phyloP scores from a whole-genome alignment of 2,888 invertebrate species.

The Troilus luridus region DNA sequence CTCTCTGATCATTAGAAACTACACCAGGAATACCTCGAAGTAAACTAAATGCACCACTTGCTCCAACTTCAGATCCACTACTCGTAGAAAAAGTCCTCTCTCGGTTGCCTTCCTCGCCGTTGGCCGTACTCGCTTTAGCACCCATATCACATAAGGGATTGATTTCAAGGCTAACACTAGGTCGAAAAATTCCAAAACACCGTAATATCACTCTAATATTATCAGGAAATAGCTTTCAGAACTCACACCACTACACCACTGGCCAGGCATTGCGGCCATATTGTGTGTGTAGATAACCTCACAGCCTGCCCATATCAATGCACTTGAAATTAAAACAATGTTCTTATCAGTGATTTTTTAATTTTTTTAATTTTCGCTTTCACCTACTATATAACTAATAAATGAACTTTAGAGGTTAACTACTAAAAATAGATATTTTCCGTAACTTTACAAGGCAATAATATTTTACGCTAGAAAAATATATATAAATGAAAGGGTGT shows the following conservation, averaged over 20 bases:
- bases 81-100: constrained; percentile 83
- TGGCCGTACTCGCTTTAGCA: constrained; percentile 87
- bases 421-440: neutral
- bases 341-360: constrained; percentile 45
- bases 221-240: constrained; percentile 32
- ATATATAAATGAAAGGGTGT: neutral
- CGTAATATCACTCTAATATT: constrained; percentile 57
- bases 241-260: constrained; percentile 66
- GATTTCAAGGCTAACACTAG: constrained; percentile 55
- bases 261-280: constrained; percentile 72
- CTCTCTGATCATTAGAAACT: constrained; percentile 84
- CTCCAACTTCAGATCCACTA: constrained; percentile 78
- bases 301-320: constrained; percentile 56
- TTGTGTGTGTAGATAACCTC: constrained; percentile 67
- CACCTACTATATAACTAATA: neutral
- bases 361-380: neutral
- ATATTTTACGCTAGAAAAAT: neutral
- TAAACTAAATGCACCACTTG: constrained; percentile 74
- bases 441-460: neutral
- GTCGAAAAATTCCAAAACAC: constrained; percentile 28
- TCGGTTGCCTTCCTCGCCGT: constrained; percentile 79
- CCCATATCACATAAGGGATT: constrained; percentile 74
- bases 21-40: constrained; percentile 80
- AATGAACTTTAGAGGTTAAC: neutral
- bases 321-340: constrained; percentile 51